phyloP scores from a whole-genome alignment of 1,140 invertebrate species.

The Cherax quadricarinatus region DNA sequence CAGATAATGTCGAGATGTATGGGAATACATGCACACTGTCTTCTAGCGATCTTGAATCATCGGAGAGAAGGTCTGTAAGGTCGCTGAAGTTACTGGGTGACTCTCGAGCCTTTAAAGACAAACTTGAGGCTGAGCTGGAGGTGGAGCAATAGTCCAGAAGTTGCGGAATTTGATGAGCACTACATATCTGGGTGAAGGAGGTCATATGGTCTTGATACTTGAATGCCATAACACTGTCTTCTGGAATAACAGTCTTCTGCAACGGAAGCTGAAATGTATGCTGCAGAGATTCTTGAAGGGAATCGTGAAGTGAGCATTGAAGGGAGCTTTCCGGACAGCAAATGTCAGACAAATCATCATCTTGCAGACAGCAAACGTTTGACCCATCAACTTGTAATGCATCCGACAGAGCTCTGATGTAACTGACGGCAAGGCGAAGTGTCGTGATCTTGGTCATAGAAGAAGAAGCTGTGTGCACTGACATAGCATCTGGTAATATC shows the following conservation, averaged over 20 bases:
- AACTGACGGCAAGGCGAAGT: constrained; percentile 36
- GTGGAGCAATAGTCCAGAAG: constrained; percentile 15
- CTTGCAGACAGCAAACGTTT: neutral
- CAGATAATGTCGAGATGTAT: constrained; percentile 15
- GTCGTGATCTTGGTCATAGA: constrained; percentile 52
- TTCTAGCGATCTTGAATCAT: constrained; percentile 29
- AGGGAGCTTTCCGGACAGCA: neutral
- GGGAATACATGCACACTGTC: constrained; percentile 36
- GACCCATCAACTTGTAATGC: constrained; percentile 21
- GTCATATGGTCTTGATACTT: constrained; percentile 5
- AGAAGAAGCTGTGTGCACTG: constrained; percentile 6
- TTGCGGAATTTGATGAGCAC: neutral
- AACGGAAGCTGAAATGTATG: neutral
- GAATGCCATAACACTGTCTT: neutral
- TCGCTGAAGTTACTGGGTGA: constrained; percentile 37
- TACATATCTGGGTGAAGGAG: constrained; percentile 9
- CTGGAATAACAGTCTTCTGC: neutral
- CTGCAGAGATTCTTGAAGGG: neutral
- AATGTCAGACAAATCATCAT: neutral
- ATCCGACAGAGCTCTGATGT: constrained; percentile 32
- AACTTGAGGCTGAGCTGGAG: neutral
- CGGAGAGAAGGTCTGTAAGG: constrained; percentile 47
- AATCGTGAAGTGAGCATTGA: neutral
- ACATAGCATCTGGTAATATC: constrained; percentile 82
- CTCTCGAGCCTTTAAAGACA: neutral